A percentile compares a stretch with the other conserved stretches of the same genome.
Conservation (phyloP, 2,113 vertebrate species). For the Camelus dromedarius region DNA sequence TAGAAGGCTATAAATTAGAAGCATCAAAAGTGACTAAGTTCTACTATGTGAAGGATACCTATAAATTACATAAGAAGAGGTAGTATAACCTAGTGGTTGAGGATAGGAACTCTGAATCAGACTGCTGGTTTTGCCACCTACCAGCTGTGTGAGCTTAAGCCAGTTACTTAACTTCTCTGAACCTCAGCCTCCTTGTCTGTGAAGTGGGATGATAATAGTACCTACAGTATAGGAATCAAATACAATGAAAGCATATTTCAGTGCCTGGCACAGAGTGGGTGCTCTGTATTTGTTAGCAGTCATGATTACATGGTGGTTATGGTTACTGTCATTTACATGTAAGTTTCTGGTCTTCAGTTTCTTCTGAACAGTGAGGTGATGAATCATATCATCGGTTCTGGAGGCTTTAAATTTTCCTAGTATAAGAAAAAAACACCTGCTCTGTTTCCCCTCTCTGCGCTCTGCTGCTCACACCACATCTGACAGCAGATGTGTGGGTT, state of each 20-base stretch:
- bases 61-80: not conserved
- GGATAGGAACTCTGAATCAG: not conserved
- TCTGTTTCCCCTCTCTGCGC: not conserved
- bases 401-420: not conserved
- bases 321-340: not conserved
- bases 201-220: not conserved
- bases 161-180: not conserved
- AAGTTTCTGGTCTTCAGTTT: not conserved
- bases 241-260: too few species aligned
- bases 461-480: not conserved
- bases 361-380: not conserved
- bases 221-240: not conserved
- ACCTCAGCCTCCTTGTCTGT: not conserved
- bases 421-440: not conserved
- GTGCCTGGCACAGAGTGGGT: not conserved
- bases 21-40: not conserved
- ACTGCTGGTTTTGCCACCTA: not conserved
- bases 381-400: not conserved
- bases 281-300: not conserved
- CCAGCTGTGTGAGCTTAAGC: not conserved
- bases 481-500: not conserved
- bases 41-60: not conserved
- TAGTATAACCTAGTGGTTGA: not conserved
- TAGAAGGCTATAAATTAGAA: not conserved
- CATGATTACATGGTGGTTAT: rapidly evolving